phyloP scores from a whole-genome alignment of 2,888 invertebrate genomes.

The Lasius fuliginosus region DNA sequence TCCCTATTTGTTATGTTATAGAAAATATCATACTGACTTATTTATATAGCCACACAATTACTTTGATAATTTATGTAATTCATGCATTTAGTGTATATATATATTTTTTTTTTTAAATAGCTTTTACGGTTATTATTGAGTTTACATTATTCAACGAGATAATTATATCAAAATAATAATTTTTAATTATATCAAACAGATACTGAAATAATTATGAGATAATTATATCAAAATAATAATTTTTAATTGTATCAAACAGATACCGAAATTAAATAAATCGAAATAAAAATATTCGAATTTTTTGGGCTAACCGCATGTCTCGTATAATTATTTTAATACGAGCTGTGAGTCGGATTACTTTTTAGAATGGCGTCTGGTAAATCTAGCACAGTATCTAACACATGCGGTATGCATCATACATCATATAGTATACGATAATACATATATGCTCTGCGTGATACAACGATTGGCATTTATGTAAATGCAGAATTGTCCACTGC shows the following conservation, averaged over 20 bases:
- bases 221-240: background rate
- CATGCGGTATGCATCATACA: background rate
- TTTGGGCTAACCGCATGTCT: background rate
- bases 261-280: background rate
- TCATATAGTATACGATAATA: background rate
- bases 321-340: constrained; percentile 1
- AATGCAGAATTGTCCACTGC: constrained; percentile 72
- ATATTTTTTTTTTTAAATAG: background rate
- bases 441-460: constrained; percentile 32
- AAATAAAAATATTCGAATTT: background rate
- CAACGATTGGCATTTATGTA: constrained; percentile 75
- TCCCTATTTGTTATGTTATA: background rate
- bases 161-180: background rate
- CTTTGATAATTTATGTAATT: background rate
- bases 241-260: background rate
- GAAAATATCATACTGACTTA: background rate
- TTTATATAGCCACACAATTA: background rate
- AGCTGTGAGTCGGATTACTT: constrained; percentile 26
- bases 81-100: background rate
- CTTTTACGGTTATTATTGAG: background rate
- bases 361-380: constrained; percentile 35
- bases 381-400: constrained; percentile 1
- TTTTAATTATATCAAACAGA: background rate
- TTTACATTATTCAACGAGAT: background rate
- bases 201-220: background rate